Evolutionary conservation across 2,888 invertebrate genomes (phyloP).

Genomic region (Craniophora ligustri): DNA sequence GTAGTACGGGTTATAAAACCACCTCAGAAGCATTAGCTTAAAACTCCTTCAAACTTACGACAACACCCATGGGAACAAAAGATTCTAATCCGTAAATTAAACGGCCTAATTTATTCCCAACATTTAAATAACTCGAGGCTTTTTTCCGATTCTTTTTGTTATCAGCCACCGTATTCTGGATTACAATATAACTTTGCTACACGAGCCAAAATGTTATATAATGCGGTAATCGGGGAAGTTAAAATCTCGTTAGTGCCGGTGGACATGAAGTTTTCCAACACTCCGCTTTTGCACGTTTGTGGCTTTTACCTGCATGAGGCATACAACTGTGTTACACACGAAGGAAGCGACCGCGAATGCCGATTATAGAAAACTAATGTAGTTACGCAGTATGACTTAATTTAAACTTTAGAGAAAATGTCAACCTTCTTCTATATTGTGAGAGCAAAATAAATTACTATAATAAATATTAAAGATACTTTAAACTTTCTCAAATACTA

Average conservation of each 20-base stretch:
- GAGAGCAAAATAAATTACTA: no score
- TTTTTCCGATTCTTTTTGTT: conserved; percentile 33
- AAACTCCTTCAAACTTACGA: neutral
- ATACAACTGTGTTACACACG: neutral
- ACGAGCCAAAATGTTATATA: conserved; percentile 33
- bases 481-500: no score
- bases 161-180: conserved; percentile 31
- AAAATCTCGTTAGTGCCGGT: conserved; percentile 70
- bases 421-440: no score
- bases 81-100: conserved; percentile 6
- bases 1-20: neutral
- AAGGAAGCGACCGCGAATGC: no score
- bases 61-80: neutral
- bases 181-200: conserved; percentile 43
- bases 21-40: neutral
- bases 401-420: no score
- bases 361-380: no score
- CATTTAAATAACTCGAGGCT: conserved; percentile 20
- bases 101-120: conserved; percentile 24
- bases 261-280: conserved; percentile 40
- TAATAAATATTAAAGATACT: no score
- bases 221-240: conserved; percentile 70
- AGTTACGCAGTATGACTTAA: no score
- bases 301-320: conserved; percentile 27
- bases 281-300: conserved; percentile 33